phyloP scores from a whole-genome alignment of 1,140 invertebrate species.

The Drosophila kanapiae region DNA sequence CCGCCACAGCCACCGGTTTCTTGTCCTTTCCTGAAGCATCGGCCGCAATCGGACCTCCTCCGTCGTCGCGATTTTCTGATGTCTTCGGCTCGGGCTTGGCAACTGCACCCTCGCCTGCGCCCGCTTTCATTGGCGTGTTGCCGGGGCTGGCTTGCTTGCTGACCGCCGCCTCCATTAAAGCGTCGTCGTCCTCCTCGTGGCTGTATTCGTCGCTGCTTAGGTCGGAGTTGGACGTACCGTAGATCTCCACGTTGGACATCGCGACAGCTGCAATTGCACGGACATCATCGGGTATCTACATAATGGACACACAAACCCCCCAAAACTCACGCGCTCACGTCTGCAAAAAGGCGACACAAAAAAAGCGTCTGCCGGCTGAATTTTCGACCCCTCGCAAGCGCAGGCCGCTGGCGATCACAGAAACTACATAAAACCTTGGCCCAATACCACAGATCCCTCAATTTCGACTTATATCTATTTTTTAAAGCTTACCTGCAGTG shows the following conservation, averaged over 20 bases:
- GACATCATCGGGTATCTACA: conserved; percentile 35
- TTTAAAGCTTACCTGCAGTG: conserved; percentile 7
- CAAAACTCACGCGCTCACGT: conserved; percentile 51
- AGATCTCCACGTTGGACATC: conserved; percentile 71
- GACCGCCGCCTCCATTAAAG: conserved; percentile 64
- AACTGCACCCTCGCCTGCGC: background rate
- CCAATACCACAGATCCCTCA: background rate
- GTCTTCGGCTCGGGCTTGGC: conserved; percentile 31
- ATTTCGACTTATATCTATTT: background rate
- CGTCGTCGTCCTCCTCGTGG: conserved; percentile 66
- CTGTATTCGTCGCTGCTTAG: conserved; percentile 72
- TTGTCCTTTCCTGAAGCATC: conserved; percentile 2
- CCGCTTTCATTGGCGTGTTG: background rate
- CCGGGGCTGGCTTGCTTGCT: conserved; percentile 41
- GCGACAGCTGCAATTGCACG: conserved; percentile 21
- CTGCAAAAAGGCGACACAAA: conserved; percentile 51
- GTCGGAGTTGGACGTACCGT: conserved; percentile 66
- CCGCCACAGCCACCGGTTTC: background rate
- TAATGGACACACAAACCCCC: conserved; percentile 20
- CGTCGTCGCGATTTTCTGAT: background rate
- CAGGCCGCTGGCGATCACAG: no score
- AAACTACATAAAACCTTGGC: background rate
- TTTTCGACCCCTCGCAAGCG: background rate
- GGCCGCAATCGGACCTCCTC: background rate
- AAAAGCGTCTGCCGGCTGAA: conserved; percentile 64